Conservation (phyloP, 2,888 invertebrate genomes). For the Pristionchus japonicus region DNA sequence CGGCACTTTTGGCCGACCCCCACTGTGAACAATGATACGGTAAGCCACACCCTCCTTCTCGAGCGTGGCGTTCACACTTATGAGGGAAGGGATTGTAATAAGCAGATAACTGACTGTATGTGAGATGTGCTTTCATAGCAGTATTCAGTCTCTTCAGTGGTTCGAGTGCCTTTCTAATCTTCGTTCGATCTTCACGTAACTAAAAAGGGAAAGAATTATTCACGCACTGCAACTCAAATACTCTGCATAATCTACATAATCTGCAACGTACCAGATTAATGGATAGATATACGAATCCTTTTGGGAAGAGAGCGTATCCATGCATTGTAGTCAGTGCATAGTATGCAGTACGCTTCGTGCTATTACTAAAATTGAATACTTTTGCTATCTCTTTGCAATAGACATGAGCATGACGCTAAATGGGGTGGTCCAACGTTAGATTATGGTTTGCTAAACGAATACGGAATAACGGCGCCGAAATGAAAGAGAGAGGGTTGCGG, state of each 20-base stretch:
- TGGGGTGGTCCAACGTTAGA: neutral
- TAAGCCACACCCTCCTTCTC: too few relatives aligned
- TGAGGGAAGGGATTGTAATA: too few relatives aligned
- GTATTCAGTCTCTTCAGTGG: neutral
- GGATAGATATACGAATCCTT: slow-evolving; percentile 28
- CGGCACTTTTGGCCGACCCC: too few relatives aligned
- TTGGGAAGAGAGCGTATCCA: slow-evolving; percentile 30
- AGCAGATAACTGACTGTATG: neutral
- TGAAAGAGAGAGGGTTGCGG: too few relatives aligned
- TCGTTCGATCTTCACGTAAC: neutral
- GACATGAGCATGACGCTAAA: neutral
- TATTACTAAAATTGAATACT: neutral
- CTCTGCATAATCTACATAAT: too few relatives aligned
- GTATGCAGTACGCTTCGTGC: neutral
- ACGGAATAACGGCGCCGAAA: too few relatives aligned
- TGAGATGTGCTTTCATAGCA: slow-evolving; percentile 21
- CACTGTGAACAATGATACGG: too few relatives aligned
- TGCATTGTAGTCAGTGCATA: slow-evolving; percentile 18
- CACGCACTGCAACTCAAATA: neutral
- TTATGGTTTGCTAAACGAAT: too few relatives aligned
- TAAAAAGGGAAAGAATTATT: neutral
- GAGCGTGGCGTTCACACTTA: too few relatives aligned
- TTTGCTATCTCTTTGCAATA: too few relatives aligned
- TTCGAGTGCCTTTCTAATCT: neutral
- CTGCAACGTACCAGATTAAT: slow-evolving; percentile 3